Base-by-base conservation (phyloP, 2,888 invertebrate species). In the Diarsia rubi region DNA sequence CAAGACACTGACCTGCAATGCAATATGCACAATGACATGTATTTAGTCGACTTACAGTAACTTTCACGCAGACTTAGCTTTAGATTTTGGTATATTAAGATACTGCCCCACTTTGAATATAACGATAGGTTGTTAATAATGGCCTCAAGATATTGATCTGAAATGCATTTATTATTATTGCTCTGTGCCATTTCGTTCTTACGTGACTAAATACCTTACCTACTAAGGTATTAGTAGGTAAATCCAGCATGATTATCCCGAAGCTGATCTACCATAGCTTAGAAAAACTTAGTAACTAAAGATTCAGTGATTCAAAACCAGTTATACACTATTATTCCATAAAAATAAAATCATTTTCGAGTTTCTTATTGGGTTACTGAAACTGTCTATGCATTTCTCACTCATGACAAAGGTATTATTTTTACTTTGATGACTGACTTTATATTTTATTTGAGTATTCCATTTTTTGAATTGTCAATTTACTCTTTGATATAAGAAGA, bases 161-260 rank as follows among this genome's bases (percentile, higher is more conserved):
- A 86, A 67, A 69, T 83, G 84, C 86, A 85, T 86, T 86, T 87
- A 85, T 81, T 74, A 54, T 73, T 78, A 71, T 69, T 79, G 62
- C 24, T 81, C 77, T 79, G 90, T 90, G 89, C 90, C 90, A 90
- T 90, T 85, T 77, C 76, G 45, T 76, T 76, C 75, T 73, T 49
- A 69, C 37, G 62, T 72, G 12, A 37, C 66, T 62, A 71, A 63
- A 62, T 65, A n/a, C n/a, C n/a, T n/a, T 45, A 59, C n/a, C 52
- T 52, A n/a, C n/a, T n/a, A n/a, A n/a, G n/a, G n/a, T n/a, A n/a
- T n/a, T 62, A 24, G 24, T 60, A 63, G 52, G 72, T 65, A 81
- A 69, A 71, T 66, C 68, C 60, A 52, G 24, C 71, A 57, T 21
- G 14, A 59, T 59, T 49, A 63, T 31, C 42, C 12, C 14, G n/a